Percentiles rank a stretch among this genome's conserved stretches.
phyloP scores from a whole-genome alignment of 1,140 invertebrate genomes.

The Chlorops oryzae region DNA sequence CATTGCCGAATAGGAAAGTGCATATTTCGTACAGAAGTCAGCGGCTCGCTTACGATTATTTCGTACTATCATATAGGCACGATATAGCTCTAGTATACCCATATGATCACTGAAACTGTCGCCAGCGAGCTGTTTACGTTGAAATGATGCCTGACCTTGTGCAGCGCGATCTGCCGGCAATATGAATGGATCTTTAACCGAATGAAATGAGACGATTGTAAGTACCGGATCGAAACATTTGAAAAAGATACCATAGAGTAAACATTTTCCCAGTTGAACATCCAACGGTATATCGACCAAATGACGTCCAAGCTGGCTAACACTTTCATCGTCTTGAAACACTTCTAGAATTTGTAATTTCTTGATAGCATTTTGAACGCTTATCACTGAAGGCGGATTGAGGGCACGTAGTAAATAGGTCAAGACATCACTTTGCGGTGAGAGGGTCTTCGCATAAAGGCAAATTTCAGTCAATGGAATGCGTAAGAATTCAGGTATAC shows the following conservation, averaged over 20 bases:
- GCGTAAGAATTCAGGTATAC: constrained; percentile 72
- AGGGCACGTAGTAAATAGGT: constrained; percentile 76
- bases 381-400: constrained; percentile 76
- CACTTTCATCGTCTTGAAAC: constrained; percentile 70
- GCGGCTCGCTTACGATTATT: neutral
- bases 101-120: constrained; percentile 86
- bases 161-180: constrained; percentile 52
- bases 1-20: constrained; percentile 26
- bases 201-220: constrained; percentile 83
- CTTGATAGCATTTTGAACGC: constrained; percentile 54
- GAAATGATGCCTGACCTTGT: constrained; percentile 59
- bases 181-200: constrained; percentile 80
- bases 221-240: constrained; percentile 91
- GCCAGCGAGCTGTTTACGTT: constrained; percentile 46
- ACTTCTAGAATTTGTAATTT: constrained; percentile 78
- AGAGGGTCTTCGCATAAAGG: constrained; percentile 79
- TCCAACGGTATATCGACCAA: constrained; percentile 33
- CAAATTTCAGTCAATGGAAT: constrained; percentile 81
- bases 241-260: constrained; percentile 82
- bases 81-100: constrained; percentile 57
- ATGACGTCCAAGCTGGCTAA: constrained; percentile 71
- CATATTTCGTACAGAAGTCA: constrained; percentile 23
- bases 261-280: constrained; percentile 71
- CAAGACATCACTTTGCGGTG: constrained; percentile 70
- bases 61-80: constrained; percentile 14